Percentiles rank a stretch among this genome's conserved stretches.
These are phyloP conservation scores for Pao palembangensis DNA, from an alignment of 2,113 vertebrate genomes.

Conservation along the genomic window DNA sequence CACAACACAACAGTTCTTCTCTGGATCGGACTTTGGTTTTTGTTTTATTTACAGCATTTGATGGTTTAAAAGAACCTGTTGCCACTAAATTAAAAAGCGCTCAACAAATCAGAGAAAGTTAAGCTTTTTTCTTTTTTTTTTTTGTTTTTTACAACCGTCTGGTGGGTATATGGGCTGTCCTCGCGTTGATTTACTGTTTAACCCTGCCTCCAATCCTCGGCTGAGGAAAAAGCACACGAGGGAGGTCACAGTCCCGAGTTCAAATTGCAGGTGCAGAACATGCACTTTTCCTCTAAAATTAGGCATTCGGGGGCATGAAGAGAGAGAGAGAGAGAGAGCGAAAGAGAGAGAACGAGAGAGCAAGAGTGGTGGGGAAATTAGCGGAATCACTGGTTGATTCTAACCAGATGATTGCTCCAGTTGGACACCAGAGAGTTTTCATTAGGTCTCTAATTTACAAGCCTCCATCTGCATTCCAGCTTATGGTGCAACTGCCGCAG, in stretches of 20 bases:
- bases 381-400: constrained; percentile 99
- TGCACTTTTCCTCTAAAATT: constrained; percentile 95
- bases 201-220: constrained; percentile 24
- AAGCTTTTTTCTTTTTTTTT: too few species aligned
- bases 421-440: constrained; percentile 93
- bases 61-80: not conserved
- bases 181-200: constrained; percentile 32
- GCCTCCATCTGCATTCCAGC: constrained; percentile 89
- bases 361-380: constrained; percentile 88
- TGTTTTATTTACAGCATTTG: not conserved
- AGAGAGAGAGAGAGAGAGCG: constrained; percentile 55
- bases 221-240: constrained; percentile 31
- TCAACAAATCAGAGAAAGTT: too few species aligned
- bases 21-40: not conserved
- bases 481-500: constrained; percentile 76
- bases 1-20: not conserved
- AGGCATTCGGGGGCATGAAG: constrained; percentile 87
- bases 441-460: constrained; percentile 99
- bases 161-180: not conserved
- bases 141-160: too few species aligned
- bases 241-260: constrained; percentile 63
- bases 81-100: not conserved
- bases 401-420: constrained; percentile 99
- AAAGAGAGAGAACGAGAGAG: too few species aligned
- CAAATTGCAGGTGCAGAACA: constrained; percentile 90